Evolutionary conservation across 2,797 vertebrate genomes (phyloP).

Genomic region (Chlorospingus flavigularis): DNA sequence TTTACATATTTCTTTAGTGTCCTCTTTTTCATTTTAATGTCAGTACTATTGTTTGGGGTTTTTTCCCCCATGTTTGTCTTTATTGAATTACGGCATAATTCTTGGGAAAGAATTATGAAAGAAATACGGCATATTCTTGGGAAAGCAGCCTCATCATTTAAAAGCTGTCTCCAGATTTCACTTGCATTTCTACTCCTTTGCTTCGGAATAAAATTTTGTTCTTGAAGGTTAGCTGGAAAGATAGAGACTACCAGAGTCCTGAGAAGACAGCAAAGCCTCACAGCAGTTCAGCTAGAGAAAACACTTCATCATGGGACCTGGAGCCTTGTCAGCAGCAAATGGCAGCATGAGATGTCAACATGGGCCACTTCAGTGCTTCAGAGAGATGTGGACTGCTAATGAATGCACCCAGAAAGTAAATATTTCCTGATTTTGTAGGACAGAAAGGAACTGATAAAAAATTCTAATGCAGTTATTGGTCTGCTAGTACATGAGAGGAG

Average conservation of each 20-base stretch:
- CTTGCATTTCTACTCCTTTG: not conserved
- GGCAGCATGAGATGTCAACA: not conserved
- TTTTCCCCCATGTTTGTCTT: not conserved
- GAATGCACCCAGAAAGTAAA: not conserved
- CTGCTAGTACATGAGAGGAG: not conserved
- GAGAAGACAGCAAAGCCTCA: not conserved
- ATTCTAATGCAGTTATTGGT: not conserved
- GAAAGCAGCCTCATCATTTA: not conserved
- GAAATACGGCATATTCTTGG: not conserved
- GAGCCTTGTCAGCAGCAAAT: not conserved
- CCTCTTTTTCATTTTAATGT: not conserved
- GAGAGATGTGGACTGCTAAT: not conserved
- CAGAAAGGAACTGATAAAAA: not conserved
- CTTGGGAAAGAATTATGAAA: no score
- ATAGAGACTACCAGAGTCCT: not conserved
- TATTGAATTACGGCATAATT: not conserved
- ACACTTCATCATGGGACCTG: not conserved
- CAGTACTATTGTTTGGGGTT: not conserved
- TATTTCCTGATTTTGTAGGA: not conserved
- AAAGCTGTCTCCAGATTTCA: not conserved
- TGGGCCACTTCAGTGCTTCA: not conserved
- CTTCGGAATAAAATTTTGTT: not conserved
- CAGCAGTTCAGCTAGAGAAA: not conserved
- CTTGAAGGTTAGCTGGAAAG: not conserved
- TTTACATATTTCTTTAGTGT: not conserved